phyloP scores from a whole-genome alignment of 2,113 vertebrate species.

The Cinclus mexicanus region DNA sequence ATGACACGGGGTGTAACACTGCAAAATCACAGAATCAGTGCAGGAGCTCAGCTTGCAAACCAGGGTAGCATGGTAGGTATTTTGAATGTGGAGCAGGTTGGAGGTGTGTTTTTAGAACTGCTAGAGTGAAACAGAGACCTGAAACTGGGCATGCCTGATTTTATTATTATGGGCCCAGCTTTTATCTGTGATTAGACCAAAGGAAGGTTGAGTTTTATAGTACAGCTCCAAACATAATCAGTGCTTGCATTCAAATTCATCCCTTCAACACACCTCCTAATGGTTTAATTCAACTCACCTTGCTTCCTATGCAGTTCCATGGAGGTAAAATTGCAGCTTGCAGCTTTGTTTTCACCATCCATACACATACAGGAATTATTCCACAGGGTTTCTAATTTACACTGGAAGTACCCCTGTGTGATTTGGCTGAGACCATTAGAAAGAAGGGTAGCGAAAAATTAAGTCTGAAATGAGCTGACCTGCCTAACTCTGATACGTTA shows the following conservation, averaged over 20 bases:
- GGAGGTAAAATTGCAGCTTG: neutral
- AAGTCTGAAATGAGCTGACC: neutral
- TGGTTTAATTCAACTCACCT: neutral
- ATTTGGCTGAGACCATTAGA: neutral
- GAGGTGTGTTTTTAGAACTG: neutral
- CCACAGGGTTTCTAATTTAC: neutral
- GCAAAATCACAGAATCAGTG: neutral
- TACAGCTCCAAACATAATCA: neutral
- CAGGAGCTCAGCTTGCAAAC: neutral
- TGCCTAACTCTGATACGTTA: neutral
- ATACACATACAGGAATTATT: neutral
- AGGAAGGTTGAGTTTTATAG: neutral
- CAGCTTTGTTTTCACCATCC: neutral
- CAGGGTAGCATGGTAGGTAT: neutral
- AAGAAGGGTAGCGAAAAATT: neutral
- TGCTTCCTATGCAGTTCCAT: accelerated
- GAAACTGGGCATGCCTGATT: neutral
- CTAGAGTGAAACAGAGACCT: neutral
- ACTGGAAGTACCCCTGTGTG: neutral
- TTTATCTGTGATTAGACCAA: neutral
- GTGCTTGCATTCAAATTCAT: neutral
- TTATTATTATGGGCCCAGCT: neutral
- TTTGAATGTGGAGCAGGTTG: neutral
- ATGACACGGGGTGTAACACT: neutral
- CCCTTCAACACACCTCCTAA: neutral